A percentile compares a stretch with the other conserved stretches of the same genome.
These are phyloP conservation scores for Heliocidaris tuberculata DNA, from an alignment of 35 echinoderm and acorn worm species.

Conservation along the genomic window DNA sequence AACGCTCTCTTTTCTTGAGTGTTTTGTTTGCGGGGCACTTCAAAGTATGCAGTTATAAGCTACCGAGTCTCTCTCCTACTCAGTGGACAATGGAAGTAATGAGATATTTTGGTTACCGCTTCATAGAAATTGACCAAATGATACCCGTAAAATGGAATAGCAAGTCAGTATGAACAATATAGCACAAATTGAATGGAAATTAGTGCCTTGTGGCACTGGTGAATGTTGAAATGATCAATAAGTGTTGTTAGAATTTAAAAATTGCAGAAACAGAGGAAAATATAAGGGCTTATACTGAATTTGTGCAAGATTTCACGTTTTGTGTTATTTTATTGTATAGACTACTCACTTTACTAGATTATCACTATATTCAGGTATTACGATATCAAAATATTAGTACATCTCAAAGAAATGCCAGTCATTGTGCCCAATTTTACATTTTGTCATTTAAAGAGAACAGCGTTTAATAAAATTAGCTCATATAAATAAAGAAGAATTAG, in stretches of 20 bases:
- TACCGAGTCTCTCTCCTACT: background rate
- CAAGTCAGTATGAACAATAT: background rate
- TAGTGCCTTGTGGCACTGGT: background rate
- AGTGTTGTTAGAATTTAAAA: background rate
- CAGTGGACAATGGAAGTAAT: background rate
- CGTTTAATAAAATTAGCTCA: too few species aligned
- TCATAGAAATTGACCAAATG: background rate
- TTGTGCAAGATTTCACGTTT: too few species aligned
- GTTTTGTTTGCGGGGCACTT: slow-evolving; percentile 1
- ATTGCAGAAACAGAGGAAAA: background rate
- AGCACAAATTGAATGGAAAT: background rate
- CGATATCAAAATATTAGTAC: background rate
- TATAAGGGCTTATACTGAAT: background rate
- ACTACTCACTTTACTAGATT: background rate
- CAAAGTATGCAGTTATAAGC: background rate
- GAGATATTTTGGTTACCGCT: background rate
- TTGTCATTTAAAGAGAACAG: too few species aligned
- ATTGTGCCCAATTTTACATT: too few species aligned
- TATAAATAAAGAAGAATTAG: too few species aligned
- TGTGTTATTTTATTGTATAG: too few species aligned
- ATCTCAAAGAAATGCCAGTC: too few species aligned
- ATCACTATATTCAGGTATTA: background rate
- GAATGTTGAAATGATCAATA: background rate
- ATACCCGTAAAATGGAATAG: background rate
- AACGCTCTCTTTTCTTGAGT: background rate